These are phyloP conservation scores for Cairina moschata DNA, from an alignment of 2,113 vertebrate genomes.

Conservation along the genomic window DNA sequence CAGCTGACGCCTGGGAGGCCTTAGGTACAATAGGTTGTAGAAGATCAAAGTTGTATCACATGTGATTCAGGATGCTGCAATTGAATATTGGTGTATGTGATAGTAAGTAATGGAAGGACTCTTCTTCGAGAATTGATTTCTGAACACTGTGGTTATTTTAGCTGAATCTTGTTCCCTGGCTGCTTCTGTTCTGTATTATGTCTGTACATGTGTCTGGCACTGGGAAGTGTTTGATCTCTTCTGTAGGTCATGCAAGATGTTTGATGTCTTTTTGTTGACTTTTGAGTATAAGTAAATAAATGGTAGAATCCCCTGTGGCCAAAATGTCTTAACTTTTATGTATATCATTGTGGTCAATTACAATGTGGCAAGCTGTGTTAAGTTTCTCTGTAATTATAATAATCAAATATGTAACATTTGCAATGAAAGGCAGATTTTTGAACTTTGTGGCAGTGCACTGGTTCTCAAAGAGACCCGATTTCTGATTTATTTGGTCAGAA, in stretches of 20 bases:
- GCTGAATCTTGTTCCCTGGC: constrained; percentile 1
- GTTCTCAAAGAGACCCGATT: neutral
- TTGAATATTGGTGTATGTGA: neutral
- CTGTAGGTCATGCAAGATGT: constrained; percentile 49
- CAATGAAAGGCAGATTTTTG: constrained; percentile 53
- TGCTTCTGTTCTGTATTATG: constrained; percentile 53
- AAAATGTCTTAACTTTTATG: constrained; percentile 41
- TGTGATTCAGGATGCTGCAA: neutral
- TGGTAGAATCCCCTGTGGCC: constrained; percentile 31
- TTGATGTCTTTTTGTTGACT: constrained; percentile 49
- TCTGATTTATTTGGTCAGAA: neutral
- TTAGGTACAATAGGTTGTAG: neutral
- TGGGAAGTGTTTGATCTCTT: constrained; percentile 58
- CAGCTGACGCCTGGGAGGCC: neutral
- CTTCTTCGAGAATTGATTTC: neutral
- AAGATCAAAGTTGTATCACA: rapidly evolving
- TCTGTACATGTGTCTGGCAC: constrained; percentile 51
- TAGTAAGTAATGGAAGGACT: neutral
- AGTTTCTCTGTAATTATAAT: constrained; percentile 36
- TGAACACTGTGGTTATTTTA: constrained; percentile 12
- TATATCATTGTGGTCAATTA: constrained; percentile 53
- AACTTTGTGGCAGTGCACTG: neutral
- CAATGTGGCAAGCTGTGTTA: neutral
- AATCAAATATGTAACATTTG: constrained; percentile 34
- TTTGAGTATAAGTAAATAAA: constrained; percentile 47